Evolutionary conservation across 2,113 vertebrate species (phyloP), one percentile per base, ranked within the genome.

Genomic region (Aptenodytes patagonicus): DNA sequence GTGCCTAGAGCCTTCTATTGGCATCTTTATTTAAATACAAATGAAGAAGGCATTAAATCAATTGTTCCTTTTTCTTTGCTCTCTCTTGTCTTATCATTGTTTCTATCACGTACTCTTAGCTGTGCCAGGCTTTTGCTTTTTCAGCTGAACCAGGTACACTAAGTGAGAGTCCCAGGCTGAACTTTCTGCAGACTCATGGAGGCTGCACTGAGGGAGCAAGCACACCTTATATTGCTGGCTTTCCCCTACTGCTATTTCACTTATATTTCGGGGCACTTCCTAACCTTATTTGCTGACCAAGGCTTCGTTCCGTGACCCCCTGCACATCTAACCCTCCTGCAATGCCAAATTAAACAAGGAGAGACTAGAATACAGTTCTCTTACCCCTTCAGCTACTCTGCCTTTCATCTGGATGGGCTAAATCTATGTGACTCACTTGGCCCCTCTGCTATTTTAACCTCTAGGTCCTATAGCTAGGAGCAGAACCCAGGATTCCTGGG

Each of bases 21-120:
- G 78, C 89, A 83, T 93, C 71, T 97, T 96, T 95, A 91, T 96
- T 97, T 95, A 95, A 95, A 95, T 93, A 93, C 75, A 95, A 91
- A 97, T 80, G 78, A 95, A 95, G 64, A 89, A 78, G 83, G 75
- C 91, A 75, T 70, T 91, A 95, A 95, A 95, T 95, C 93, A 95
- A 95, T 97, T 96, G 93, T 83, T 95, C 84, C 55, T 85, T 80
- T 90, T 89, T 91, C 89, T 94, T 94, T 55, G 54, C 78, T 89
- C 66, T 76, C 87, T 54, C 89, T 90, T 85, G 75, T 66, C 90
- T 94, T 95, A 97, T 88, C 58, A 26, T 78, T 86, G 46, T 72
- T 95, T 95, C 95, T 81, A 77, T 95, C 84, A 62, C 11, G 2
- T 55, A 82, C 70, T 72, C 49, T 79, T 68, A 87, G 68, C 61